Base-by-base conservation (phyloP, 1,140 invertebrate species). In the Ips nitidus region DNA sequence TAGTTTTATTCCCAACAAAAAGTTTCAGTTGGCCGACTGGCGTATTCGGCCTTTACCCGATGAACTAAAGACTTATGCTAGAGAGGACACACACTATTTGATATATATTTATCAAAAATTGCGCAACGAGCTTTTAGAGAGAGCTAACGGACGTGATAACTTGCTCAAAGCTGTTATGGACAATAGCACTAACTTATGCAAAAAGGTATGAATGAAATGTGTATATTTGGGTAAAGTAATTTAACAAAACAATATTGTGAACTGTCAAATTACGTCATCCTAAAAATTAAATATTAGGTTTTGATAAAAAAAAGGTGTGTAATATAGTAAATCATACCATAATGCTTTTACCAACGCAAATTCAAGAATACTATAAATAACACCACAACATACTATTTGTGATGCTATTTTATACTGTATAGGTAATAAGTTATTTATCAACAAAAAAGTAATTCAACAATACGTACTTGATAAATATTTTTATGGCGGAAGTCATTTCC, bases 11-110 rank as follows among this genome's bases (percentile, higher is more conserved):
- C 85, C 91, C 1, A 90, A 98, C 76, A 99, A 99, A 82, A 87
- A 90, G 66, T 95, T 92, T 80, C 97, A 98, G 80, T 80, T 96
- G 41, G 95, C 96, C 2, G 98, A 99, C 81, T 99, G 98, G 98
- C 89, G 98, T 69, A 93, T 97, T 38, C 85, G 95, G 57, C 98
- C 98, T 0, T 81, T 99, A 42, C 91, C 94, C 0, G 84, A 88
- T 40, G 90, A 94, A 75, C 84, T 98, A 74, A 81, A 94, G 1
- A 83, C 88, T 64, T 99, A 99, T 83, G 98, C 98, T 0, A 84
- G 97, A 41, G 88, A 90, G 77, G 98, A 99, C 80, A 99, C 98
- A 0, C 97, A 98, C 81, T 98, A 95, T 82, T 83, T 99, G 60
- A 84, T 99, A 0, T 96, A 96, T 78, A 91, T 99, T 69, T 98